Evolutionary conservation across 2,113 vertebrate species (phyloP), one percentile per base, ranked within the genome.

Genomic region (Probosciger aterrimus): DNA sequence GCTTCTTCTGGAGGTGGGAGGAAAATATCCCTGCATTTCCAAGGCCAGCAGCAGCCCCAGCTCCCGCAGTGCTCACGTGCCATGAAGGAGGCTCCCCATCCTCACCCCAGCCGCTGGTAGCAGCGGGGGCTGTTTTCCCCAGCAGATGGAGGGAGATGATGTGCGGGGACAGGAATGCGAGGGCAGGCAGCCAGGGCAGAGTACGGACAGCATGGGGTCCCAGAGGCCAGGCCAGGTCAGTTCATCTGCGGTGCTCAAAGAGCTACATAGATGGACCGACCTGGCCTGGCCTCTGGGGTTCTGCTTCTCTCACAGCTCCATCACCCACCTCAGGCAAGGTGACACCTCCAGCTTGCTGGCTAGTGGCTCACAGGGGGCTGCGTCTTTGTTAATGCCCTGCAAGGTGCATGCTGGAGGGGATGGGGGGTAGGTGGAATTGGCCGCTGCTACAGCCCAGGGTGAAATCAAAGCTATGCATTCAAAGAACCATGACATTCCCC

Each of bases 101-200:
- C 31, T 20, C 57, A 82, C 6, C 71, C 82, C 68, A 86, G 82
- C 76, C 5, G 28, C 88, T 95, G 91, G 67, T 64, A 89, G 86
- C 96, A 93, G 94, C 31, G 2, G 95, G 94, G 91, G 23, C 88
- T 96, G 91, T 93, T 96, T 95, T 96, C 86, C 79, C 75, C 91
- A 73, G 76, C 94, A 96, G 89, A 46, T 91, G 93, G 75, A 94
- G 64, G 59, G 79, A 83, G 86, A 88, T 96, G 94, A 95, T 95
- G 82, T 96, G 14, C 6, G 1, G 50, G 55, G 85, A 80, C 81
- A 88, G 93, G 94, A 96, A 96, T 96, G 90, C 0, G 0, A 94
- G 87, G 89, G 86, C 93, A 92, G 52, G 91, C 94, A 77, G 90
- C 90, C n/a, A 59, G 91, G 84, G 86, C 92, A 91, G 70, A 2